phyloP scores from a whole-genome alignment of 1,140 invertebrate species.

The Gryllus bimaculatus region DNA sequence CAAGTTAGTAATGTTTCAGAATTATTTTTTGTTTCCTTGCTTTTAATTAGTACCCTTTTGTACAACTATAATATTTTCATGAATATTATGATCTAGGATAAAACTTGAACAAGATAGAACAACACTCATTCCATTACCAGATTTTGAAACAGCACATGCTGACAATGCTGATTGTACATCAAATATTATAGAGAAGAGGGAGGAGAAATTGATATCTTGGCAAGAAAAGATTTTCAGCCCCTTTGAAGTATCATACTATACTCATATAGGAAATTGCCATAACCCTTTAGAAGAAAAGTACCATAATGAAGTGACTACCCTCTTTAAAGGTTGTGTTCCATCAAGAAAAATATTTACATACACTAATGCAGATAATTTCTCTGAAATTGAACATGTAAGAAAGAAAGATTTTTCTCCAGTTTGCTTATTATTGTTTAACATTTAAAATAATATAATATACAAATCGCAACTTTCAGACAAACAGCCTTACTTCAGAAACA shows the following conservation, averaged over 20 bases:
- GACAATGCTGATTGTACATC: slow-evolving; percentile 22
- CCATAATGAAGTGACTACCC: slow-evolving; percentile 25
- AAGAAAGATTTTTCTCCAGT: neutral
- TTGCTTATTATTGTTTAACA: neutral
- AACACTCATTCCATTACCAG: slow-evolving; percentile 31
- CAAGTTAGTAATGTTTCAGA: slow-evolving; percentile 28
- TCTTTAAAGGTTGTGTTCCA: slow-evolving; percentile 8
- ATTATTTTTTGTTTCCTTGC: neutral
- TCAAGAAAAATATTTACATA: slow-evolving; percentile 32
- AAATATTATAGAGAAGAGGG: slow-evolving; percentile 33
- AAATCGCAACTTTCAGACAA: neutral
- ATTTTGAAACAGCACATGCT: slow-evolving; percentile 11
- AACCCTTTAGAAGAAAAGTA: slow-evolving; percentile 34
- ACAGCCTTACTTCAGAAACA: slow-evolving; percentile 12
- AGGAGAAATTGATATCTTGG: slow-evolving; percentile 35
- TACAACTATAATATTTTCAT: slow-evolving; percentile 1
- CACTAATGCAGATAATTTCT: slow-evolving; percentile 32
- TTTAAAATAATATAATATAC: neutral
- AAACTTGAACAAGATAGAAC: slow-evolving; percentile 36
- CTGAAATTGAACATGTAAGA: slow-evolving; percentile 14
- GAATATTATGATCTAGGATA: slow-evolving; percentile 33
- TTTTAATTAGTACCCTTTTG: slow-evolving; percentile 9
- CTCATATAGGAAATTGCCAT: slow-evolving; percentile 34
- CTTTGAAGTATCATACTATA: slow-evolving; percentile 33
- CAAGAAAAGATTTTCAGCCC: slow-evolving; percentile 38